phyloP scores from a whole-genome alignment of 1,140 invertebrate genomes.

The Adelges cooleyi region DNA sequence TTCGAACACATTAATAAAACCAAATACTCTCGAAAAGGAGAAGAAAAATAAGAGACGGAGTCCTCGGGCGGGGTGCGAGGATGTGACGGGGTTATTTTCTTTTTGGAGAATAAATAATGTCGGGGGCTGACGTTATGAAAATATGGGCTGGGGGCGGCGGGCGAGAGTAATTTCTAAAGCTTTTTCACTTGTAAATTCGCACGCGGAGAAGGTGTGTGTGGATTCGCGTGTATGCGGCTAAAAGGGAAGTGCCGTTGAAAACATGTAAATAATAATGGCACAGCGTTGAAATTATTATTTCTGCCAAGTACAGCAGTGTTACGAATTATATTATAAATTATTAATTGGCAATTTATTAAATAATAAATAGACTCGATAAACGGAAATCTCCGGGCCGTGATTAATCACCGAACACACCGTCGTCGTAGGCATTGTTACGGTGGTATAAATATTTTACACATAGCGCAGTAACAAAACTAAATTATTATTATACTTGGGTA shows the following conservation, averaged over 20 bases:
- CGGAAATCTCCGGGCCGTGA: not conserved
- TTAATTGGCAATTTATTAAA: not conserved
- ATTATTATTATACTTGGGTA: too few relatives aligned
- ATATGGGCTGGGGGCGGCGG: not conserved
- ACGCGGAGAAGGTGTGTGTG: not conserved
- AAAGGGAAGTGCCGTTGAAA: not conserved
- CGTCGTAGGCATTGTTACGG: too few relatives aligned
- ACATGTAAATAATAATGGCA: slow-evolving; percentile 21
- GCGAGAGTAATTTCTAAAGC: slow-evolving; percentile 23
- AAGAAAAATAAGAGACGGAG: too few relatives aligned
- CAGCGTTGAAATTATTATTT: too few relatives aligned
- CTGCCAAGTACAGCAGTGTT: not conserved
- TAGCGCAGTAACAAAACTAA: too few relatives aligned
- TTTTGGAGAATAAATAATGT: slow-evolving; percentile 25
- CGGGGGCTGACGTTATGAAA: slow-evolving; percentile 18
- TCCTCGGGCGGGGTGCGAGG: not conserved
- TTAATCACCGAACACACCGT: too few relatives aligned
- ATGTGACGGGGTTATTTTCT: not conserved
- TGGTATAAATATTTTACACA: too few relatives aligned
- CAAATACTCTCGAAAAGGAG: not conserved
- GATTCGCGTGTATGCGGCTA: not conserved
- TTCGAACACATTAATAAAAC: slow-evolving; percentile 29
- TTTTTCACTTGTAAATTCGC: slow-evolving; percentile 27
- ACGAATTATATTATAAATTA: not conserved
- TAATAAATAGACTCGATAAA: not conserved